Evolutionary conservation across 2,797 vertebrate genomes (phyloP).

Genomic region (Salarias fasciatus): DNA sequence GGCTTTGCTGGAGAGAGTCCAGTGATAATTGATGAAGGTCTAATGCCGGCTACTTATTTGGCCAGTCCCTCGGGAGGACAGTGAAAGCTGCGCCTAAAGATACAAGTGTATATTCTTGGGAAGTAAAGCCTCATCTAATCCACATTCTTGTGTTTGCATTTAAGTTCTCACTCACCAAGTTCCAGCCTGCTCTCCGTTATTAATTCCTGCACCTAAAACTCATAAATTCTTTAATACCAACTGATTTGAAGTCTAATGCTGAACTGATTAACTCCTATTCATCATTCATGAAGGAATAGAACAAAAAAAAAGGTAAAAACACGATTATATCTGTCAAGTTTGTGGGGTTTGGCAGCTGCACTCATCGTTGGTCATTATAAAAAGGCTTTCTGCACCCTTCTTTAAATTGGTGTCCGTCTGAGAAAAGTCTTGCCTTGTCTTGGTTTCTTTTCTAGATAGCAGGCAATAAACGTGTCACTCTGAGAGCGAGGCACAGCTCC

Average conservation of each 20-base stretch:
- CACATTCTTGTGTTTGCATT: slow-evolving; percentile 9
- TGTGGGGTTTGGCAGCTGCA: slow-evolving; percentile 1
- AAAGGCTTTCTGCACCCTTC: background rate
- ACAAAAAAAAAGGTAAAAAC: too few species aligned
- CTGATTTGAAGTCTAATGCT: background rate
- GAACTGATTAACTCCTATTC: too few species aligned
- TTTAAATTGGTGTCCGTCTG: slow-evolving; percentile 2
- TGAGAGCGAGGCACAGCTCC: slow-evolving; percentile 46
- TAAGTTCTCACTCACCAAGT: slow-evolving; percentile 8
- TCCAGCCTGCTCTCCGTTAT: slow-evolving; percentile 27
- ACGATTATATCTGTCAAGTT: background rate
- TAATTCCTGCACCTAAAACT: slow-evolving; percentile 39
- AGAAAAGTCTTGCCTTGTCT: slow-evolving; percentile 10
- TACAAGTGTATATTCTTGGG: slow-evolving; percentile 10
- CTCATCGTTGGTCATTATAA: slow-evolving; percentile 3
- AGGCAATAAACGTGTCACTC: slow-evolving; percentile 63
- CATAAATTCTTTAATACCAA: slow-evolving; percentile 46
- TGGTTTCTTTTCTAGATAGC: slow-evolving; percentile 35
- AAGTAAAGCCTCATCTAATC: slow-evolving; percentile 29
- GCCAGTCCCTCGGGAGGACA: slow-evolving; percentile 13
- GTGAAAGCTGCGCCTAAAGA: slow-evolving; percentile 19
- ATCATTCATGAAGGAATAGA: too few species aligned
- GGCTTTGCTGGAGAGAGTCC: slow-evolving; percentile 33
- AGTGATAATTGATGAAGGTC: slow-evolving; percentile 60
- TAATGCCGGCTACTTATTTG: slow-evolving; percentile 65